phyloP scores from a whole-genome alignment of 1,140 invertebrate species.

The Zaprionus gabonicus region DNA sequence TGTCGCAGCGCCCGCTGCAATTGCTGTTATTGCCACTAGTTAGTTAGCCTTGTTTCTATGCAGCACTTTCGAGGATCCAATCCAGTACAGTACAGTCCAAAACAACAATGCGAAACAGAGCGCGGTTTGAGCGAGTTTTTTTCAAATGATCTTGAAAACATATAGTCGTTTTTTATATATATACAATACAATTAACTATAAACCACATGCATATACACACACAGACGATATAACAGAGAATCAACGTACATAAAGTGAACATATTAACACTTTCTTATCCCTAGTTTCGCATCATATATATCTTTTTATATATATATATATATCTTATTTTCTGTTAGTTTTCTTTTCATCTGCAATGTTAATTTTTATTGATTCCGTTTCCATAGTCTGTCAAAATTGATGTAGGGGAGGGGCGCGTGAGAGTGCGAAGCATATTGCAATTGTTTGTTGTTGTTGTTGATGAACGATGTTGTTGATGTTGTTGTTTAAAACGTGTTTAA shows the following conservation, averaged over 20 bases:
- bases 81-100: constrained; percentile 36
- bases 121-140: constrained; percentile 70
- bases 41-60: constrained; percentile 40
- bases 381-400: constrained; percentile 6
- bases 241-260: constrained; percentile 53
- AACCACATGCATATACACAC: constrained; percentile 35
- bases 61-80: constrained; percentile 36
- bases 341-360: constrained; percentile 12
- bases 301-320: constrained; percentile 11
- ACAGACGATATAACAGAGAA: constrained; percentile 35
- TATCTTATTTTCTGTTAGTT: constrained; percentile 12
- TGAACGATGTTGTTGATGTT: constrained; percentile 31
- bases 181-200: constrained; percentile 44
- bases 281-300: constrained; percentile 45
- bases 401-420: constrained; percentile 52
- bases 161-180: constrained; percentile 80
- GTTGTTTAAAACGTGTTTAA: constrained; percentile 51
- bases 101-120: constrained; percentile 15
- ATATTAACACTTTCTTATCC: constrained; percentile 66
- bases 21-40: constrained; percentile 38
- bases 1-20: constrained; percentile 20
- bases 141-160: constrained; percentile 84
- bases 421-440: constrained; percentile 58
- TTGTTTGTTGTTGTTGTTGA: constrained; percentile 28
- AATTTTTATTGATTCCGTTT: constrained; percentile 36